Evolutionary conservation across 2,888 invertebrate species (phyloP).

Genomic region (Argynnis bischoffii): DNA sequence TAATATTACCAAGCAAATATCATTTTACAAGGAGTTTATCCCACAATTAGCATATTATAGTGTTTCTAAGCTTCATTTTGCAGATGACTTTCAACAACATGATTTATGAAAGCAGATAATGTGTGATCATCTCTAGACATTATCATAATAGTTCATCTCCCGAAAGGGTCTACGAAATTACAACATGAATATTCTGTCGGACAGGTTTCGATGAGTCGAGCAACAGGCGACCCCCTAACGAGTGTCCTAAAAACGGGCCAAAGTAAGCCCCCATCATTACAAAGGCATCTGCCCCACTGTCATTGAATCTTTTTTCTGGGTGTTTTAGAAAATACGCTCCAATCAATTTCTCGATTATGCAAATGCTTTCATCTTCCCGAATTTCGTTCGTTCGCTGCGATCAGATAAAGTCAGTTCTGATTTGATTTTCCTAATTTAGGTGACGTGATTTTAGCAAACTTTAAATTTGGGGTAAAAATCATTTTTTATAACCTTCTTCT

Average conservation of each 20-base stretch:
- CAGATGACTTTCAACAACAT: background rate
- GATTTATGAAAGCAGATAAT: too few relatives aligned
- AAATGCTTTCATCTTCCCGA: constrained; percentile 60
- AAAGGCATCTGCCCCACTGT: constrained; percentile 62
- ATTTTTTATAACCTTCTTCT: background rate
- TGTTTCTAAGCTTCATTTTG: background rate
- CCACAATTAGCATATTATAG: background rate
- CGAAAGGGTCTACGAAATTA: constrained; percentile 10
- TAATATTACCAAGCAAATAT: too few relatives aligned
- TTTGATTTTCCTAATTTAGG: constrained; percentile 58
- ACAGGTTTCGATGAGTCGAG: constrained; percentile 29
- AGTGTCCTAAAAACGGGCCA: constrained; percentile 47
- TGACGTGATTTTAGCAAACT: constrained; percentile 49
- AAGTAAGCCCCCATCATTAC: constrained; percentile 57
- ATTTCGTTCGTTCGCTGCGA: constrained; percentile 54
- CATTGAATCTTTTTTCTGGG: constrained; percentile 63
- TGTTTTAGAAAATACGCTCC: constrained; percentile 68
- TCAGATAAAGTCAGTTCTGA: constrained; percentile 60
- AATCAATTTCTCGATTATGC: constrained; percentile 80
- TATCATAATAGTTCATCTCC: background rate
- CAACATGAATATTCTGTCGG: constrained; percentile 21
- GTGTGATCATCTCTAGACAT: background rate
- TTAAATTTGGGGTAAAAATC: background rate
- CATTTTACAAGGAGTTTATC: too few relatives aligned
- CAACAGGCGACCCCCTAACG: constrained; percentile 44